These are phyloP conservation scores for Acholoe squamosa DNA, from an alignment of 2,888 invertebrate genomes.

Conservation along the genomic window DNA sequence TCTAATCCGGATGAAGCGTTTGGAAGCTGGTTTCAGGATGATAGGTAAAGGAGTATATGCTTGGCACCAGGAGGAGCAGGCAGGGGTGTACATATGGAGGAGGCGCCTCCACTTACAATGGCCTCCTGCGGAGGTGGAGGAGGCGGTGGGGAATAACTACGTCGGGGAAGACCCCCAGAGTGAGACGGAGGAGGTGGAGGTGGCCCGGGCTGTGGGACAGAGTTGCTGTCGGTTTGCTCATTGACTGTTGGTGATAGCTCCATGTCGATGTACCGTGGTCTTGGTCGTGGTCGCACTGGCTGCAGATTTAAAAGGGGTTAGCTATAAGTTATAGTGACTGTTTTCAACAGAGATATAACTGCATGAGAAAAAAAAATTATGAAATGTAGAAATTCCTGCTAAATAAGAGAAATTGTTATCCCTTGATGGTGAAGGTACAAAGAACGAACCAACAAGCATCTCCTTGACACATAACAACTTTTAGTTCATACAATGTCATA, in stretches of 20 bases:
- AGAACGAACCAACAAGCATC: too few species aligned
- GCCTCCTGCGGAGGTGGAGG: background rate
- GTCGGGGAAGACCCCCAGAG: background rate
- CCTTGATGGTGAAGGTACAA: too few species aligned
- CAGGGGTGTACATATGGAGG: background rate
- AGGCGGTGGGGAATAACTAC: background rate
- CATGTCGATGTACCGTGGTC: conserved; percentile 54
- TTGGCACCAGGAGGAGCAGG: background rate
- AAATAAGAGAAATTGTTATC: too few species aligned
- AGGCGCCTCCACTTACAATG: conserved; percentile 12
- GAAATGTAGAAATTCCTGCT: too few species aligned
- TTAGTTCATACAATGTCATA: too few species aligned
- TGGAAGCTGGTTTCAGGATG: too few species aligned
- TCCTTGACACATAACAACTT: too few species aligned
- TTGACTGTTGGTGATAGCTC: conserved; percentile 14
- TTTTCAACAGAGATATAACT: too few species aligned
- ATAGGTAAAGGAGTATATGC: too few species aligned
- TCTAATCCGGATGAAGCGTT: background rate
- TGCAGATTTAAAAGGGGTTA: background rate
- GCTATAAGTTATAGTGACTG: background rate
- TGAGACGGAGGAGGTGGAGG: background rate
- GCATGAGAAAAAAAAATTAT: too few species aligned
- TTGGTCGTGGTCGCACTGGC: background rate
- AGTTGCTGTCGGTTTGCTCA: background rate
- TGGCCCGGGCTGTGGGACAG: background rate